Percentiles rank a stretch among this genome's conserved stretches.
phyloP scores from a whole-genome alignment of 2,113 vertebrate species.

The Entelurus aequoreus region DNA sequence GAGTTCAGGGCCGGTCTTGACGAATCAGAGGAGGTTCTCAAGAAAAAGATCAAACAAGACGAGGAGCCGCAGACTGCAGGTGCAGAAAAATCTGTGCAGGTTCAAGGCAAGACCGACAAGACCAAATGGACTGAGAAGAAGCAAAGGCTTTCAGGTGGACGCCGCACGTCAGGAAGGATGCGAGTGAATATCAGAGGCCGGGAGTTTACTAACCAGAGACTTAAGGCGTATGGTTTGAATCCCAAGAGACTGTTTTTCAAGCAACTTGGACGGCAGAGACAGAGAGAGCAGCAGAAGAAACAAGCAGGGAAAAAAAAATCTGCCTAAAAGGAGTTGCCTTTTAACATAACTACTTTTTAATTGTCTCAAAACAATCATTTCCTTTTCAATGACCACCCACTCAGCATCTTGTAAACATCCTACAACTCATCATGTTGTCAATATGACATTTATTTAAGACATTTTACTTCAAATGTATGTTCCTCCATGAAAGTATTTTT shows the following conservation, averaged over 20 bases:
- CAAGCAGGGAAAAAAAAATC: constrained; percentile 47
- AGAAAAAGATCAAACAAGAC: constrained; percentile 49
- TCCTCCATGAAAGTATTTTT: too few relatives aligned
- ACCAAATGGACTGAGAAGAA: constrained; percentile 55
- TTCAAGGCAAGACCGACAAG: background rate
- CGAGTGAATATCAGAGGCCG: constrained; percentile 72
- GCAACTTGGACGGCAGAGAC: constrained; percentile 70
- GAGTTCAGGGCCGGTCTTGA: constrained; percentile 9
- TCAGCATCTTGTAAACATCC: too few relatives aligned
- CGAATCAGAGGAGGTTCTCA: constrained; percentile 46
- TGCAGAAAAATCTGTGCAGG: constrained; percentile 1
- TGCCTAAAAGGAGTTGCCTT: background rate
- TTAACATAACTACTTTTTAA: background rate
- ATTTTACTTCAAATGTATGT: too few relatives aligned
- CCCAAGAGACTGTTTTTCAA: constrained; percentile 80
- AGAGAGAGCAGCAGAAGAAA: constrained; percentile 56
- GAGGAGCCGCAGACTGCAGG: constrained; percentile 10
- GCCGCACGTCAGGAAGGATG: constrained; percentile 36
- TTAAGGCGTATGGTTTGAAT: constrained; percentile 85
- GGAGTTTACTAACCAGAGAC: constrained; percentile 79
- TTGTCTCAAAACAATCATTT: background rate
- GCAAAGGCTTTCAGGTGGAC: constrained; percentile 39
- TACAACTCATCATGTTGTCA: too few relatives aligned
- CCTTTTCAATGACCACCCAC: background rate
- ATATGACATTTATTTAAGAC: too few relatives aligned